Evolutionary conservation across 30 jellyfish, hydroid and myxozoan genomes (phyloP).

Genomic region (Aurelia coerulea): DNA sequence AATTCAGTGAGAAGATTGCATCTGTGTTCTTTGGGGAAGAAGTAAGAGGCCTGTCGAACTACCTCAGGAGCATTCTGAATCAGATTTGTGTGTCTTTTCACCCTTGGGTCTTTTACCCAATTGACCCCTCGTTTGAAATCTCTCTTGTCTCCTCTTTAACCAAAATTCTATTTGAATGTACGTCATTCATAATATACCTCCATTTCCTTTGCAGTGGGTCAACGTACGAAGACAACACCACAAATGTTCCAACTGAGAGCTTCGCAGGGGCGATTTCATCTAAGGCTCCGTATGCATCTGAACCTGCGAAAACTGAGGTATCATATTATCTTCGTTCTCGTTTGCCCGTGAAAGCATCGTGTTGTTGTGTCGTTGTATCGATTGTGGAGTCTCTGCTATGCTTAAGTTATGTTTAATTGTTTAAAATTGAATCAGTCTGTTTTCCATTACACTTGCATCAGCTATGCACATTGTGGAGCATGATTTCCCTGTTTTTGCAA

Average conservation of each 20-base stretch:
- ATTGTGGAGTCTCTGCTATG: not conserved
- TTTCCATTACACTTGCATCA: not conserved
- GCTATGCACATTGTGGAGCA: no score
- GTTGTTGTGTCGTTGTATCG: not conserved
- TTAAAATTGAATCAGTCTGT: not conserved
- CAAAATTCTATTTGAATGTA: not conserved
- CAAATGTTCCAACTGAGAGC: constrained; percentile 76
- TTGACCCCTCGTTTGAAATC: no score
- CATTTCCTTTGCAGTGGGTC: constrained; percentile 61
- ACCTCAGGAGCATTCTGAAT: no score
- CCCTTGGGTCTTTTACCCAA: no score
- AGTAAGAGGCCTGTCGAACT: no score
- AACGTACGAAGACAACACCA: constrained; percentile 86
- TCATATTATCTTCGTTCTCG: not conserved
- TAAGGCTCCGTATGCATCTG: constrained; percentile 71
- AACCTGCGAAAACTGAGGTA: constrained; percentile 8
- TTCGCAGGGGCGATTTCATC: constrained; percentile 86
- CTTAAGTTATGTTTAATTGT: no score
- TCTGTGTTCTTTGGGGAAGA: no score
- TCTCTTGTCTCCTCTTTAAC: no score
- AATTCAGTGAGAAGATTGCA: no score
- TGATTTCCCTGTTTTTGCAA: no score
- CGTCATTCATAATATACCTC: not conserved
- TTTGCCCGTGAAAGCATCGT: not conserved
- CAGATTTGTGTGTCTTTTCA: no score